phyloP scores from a whole-genome alignment of 1,140 invertebrate genomes.

The Stratiolaelaps scimitus region DNA sequence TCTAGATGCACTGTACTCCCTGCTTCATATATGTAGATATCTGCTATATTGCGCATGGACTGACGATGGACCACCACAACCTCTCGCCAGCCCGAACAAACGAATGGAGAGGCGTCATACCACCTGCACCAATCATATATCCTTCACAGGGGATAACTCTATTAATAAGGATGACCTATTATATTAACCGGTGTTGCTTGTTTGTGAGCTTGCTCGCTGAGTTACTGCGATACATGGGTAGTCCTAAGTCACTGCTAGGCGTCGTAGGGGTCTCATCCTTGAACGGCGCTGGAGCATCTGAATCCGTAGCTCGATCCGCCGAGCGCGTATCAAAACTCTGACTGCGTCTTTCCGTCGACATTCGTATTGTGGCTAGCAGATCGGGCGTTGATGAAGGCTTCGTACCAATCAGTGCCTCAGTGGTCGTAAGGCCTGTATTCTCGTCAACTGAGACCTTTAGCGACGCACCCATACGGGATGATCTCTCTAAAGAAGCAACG shows the following conservation, averaged over 20 bases:
- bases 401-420: background rate
- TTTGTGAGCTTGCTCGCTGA: slow-evolving; percentile 25
- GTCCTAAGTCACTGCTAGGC: background rate
- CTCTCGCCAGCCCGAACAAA: too few relatives aligned
- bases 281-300: background rate
- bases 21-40: too few relatives aligned
- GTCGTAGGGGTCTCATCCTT: background rate
- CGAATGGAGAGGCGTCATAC: background rate
- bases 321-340: slow-evolving; percentile 4
- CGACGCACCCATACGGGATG: background rate
- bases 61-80: too few relatives aligned
- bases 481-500: too few relatives aligned
- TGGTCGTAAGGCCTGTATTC: background rate
- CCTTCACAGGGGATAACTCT: background rate
- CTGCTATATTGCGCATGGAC: too few relatives aligned
- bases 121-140: too few relatives aligned
- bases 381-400: background rate
- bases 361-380: background rate
- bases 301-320: background rate
- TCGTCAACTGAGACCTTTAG: slow-evolving; percentile 2
- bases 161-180: too few relatives aligned
- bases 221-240: background rate
- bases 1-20: too few relatives aligned
- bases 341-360: background rate
- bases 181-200: background rate